Evolutionary conservation across 2,888 invertebrate species (phyloP).

Genomic region (Bembecia ichneumoniformis): DNA sequence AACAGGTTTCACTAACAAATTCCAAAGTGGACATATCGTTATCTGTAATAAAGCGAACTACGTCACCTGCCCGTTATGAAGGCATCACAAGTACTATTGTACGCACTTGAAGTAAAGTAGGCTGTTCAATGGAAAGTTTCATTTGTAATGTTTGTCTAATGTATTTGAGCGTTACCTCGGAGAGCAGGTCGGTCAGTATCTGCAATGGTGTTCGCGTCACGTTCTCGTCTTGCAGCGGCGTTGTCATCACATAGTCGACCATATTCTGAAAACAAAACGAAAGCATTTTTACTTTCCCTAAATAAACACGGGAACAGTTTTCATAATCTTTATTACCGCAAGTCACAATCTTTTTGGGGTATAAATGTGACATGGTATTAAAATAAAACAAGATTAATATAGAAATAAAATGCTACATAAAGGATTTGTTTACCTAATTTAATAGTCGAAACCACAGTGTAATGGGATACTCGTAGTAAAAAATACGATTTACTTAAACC

Average conservation of each 20-base stretch:
- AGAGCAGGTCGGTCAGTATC: constrained; percentile 79
- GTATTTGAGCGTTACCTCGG: constrained; percentile 49
- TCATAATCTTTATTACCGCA: no score
- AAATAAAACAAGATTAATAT: no score
- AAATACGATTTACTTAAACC: no score
- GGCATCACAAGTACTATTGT: not conserved
- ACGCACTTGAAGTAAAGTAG: not conserved
- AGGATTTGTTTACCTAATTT: no score
- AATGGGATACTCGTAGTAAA: no score
- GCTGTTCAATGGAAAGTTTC: constrained; percentile 2
- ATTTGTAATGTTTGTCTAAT: not conserved
- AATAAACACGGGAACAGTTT: no score
- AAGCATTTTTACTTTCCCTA: no score
- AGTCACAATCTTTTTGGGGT: no score
- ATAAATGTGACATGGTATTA: no score
- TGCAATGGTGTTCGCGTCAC: constrained; percentile 81
- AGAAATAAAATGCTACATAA: no score
- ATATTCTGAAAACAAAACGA: constrained; percentile 69
- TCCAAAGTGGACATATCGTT: not conserved
- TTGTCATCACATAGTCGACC: constrained; percentile 82
- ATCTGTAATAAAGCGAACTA: not conserved
- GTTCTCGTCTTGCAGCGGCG: constrained; percentile 83
- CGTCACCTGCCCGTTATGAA: not conserved
- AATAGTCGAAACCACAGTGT: no score
- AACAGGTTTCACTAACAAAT: no score